A percentile compares a stretch with the other conserved stretches of the same genome.
Conservation (phyloP, 2,888 invertebrate genomes). For the Thalpophila matura region DNA sequence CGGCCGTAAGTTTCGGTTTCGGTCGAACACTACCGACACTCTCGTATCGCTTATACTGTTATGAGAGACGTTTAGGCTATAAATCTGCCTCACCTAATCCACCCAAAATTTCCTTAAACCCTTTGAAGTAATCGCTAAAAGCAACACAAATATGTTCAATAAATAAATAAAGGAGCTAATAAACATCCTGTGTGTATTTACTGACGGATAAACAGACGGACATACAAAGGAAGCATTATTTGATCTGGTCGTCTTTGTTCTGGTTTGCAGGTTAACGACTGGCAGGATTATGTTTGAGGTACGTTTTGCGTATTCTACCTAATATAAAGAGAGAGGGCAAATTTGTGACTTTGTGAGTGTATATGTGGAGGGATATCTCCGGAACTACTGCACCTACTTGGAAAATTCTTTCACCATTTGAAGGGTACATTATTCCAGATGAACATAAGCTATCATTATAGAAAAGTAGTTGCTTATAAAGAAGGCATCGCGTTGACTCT, state of each 20-base stretch:
- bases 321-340: too few species aligned
- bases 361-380: too few species aligned
- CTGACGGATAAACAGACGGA: slow-evolving; percentile 44
- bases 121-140: slow-evolving; percentile 45
- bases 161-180: slow-evolving; percentile 55
- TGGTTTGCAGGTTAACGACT: slow-evolving; percentile 45
- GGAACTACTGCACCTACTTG: too few species aligned
- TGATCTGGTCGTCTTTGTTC: slow-evolving; percentile 54
- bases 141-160: slow-evolving; percentile 48
- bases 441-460: too few species aligned
- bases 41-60: background rate
- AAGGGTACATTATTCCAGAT: too few species aligned
- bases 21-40: too few species aligned
- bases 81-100: slow-evolving; percentile 16
- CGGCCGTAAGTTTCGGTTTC: too few species aligned
- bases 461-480: too few species aligned
- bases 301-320: slow-evolving; percentile 5
- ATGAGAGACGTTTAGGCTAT: background rate
- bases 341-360: background rate
- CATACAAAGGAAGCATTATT: slow-evolving; percentile 63
- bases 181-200: slow-evolving; percentile 61
- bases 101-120: background rate
- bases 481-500: too few species aligned
- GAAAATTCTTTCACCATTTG: too few species aligned
- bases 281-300: slow-evolving; percentile 6